Conservation (phyloP, 2,888 invertebrate genomes). For the Chrysolina oricalcia region DNA sequence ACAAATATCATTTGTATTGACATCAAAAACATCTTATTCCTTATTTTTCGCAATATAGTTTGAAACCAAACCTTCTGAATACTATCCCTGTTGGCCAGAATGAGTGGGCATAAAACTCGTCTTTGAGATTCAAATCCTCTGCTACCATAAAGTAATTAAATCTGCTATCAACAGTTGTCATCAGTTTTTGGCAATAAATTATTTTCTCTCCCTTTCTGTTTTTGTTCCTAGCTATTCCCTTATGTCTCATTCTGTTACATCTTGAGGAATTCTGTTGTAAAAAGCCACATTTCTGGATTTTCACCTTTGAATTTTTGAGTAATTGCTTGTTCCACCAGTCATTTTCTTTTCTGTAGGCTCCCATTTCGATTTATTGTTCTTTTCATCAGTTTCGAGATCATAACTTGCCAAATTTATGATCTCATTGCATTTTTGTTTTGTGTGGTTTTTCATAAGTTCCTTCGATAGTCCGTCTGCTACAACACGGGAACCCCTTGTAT, state of each 20-base stretch:
- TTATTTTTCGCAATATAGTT: constrained; percentile 23
- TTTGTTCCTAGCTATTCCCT: constrained; percentile 28
- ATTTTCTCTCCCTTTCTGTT: constrained; percentile 13
- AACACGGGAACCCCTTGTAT: constrained; percentile 11
- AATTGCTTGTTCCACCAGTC: no score
- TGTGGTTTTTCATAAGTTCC: constrained; percentile 16
- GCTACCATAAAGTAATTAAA: constrained; percentile 24
- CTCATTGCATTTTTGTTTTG: constrained; percentile 17
- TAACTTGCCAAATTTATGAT: constrained; percentile 16
- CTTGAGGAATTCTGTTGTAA: constrained; percentile 20
- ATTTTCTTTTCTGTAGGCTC: neutral
- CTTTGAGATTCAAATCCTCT: constrained; percentile 26
- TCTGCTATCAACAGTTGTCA: constrained; percentile 2
- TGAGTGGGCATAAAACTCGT: constrained; percentile 15
- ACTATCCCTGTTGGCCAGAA: constrained; percentile 23
- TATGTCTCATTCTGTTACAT: constrained; percentile 29
- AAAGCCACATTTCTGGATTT: constrained; percentile 31
- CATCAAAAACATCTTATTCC: constrained; percentile 18
- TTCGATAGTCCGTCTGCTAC: constrained; percentile 6
- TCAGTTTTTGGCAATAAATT: constrained; percentile 33
- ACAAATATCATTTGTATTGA: no score
- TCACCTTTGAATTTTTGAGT: constrained; percentile 25
- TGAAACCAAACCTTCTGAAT: constrained; percentile 33
- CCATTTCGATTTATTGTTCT: constrained; percentile 1
- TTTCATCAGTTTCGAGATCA: constrained; percentile 7